These are phyloP conservation scores for Phyllotis vaccarum DNA, from an alignment of 2,797 vertebrate species.

Conservation along the genomic window DNA sequence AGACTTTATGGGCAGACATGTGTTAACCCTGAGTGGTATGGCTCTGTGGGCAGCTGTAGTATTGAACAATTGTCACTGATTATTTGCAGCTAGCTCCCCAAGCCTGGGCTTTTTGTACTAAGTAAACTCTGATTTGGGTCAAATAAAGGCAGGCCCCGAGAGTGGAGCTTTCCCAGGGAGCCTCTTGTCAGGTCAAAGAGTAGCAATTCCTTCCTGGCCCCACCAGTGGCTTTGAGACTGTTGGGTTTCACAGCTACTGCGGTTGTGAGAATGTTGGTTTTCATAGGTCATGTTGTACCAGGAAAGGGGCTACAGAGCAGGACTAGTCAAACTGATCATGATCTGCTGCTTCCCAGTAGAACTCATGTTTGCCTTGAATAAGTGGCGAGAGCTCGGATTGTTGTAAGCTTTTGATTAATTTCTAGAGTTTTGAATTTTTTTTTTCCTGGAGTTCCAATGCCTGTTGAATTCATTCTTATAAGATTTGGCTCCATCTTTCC, in stretches of 20 bases:
- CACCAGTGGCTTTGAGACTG: neutral
- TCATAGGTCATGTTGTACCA: neutral
- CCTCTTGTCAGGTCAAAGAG: neutral
- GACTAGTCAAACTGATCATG: neutral
- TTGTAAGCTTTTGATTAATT: neutral
- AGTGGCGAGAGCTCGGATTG: neutral
- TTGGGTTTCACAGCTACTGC: neutral
- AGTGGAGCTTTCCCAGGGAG: neutral
- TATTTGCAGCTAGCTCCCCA: neutral
- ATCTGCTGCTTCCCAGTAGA: neutral
- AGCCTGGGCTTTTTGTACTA: neutral
- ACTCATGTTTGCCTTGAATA: neutral
- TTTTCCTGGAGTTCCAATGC: neutral
- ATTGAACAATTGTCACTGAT: constrained; percentile 18
- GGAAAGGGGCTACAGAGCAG: neutral
- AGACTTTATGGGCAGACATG: neutral
- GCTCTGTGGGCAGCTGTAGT: neutral
- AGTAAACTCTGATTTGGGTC: neutral
- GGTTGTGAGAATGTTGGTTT: neutral
- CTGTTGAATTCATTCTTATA: neutral
- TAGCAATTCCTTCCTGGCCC: neutral
- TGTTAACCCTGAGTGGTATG: neutral
- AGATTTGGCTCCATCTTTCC: neutral
- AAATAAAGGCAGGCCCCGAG: neutral
- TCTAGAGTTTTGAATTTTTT: neutral